These are phyloP conservation scores for Sisor rabdophorus DNA, from an alignment of 2,113 vertebrate genomes.

Conservation along the genomic window DNA sequence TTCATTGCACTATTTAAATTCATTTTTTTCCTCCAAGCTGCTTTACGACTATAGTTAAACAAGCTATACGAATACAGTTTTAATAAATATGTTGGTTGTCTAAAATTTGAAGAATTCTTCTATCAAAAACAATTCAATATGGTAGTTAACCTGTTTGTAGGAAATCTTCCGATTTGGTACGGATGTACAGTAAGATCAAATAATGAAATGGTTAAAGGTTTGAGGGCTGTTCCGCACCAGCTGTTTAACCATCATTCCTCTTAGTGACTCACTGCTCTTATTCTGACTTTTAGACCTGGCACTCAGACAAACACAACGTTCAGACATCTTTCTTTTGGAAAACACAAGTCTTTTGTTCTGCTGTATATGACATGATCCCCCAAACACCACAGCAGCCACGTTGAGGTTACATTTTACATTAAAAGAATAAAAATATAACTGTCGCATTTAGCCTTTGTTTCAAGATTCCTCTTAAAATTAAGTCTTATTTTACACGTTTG, in stretches of 20 bases:
- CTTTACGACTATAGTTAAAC: too few species aligned
- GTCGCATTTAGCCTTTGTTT: neutral
- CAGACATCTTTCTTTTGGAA: conserved; percentile 18
- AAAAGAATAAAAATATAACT: too few species aligned
- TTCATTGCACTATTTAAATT: too few species aligned
- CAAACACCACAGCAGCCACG: neutral
- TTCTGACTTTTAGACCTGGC: conserved; percentile 3
- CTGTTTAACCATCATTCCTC: conserved; percentile 4
- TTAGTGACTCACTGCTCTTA: conserved; percentile 7
- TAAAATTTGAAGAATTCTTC: neutral
- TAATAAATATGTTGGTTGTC: too few species aligned
- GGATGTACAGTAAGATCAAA: neutral
- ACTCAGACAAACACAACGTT: neutral
- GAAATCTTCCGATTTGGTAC: neutral
- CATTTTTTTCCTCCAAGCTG: too few species aligned
- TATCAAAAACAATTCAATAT: neutral
- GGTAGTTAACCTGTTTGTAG: neutral
- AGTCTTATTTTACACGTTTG: neutral
- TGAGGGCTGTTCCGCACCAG: neutral
- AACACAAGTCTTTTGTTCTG: conserved; percentile 13
- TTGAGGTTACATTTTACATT: neutral
- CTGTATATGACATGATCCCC: neutral
- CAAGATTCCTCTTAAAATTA: neutral
- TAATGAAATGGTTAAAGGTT: neutral
- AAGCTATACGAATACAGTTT: too few species aligned